These are phyloP conservation scores for Hystrix cristata DNA, from an alignment of 2,113 vertebrate genomes.

Conservation along the genomic window DNA sequence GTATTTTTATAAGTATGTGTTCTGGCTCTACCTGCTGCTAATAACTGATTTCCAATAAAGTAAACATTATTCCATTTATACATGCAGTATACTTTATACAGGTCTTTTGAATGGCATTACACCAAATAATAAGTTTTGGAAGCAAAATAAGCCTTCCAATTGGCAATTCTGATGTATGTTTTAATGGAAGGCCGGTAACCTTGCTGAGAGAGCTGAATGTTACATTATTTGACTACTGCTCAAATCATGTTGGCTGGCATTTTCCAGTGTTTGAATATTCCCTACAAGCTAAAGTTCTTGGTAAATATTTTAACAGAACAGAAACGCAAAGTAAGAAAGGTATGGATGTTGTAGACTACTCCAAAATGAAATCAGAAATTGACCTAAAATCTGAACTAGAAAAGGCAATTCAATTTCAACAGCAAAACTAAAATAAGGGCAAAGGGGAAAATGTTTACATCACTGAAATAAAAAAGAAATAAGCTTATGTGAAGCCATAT, in stretches of 20 bases:
- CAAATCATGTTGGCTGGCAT: neutral
- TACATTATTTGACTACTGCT: neutral
- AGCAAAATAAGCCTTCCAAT: constrained; percentile 32
- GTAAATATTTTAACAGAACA: constrained; percentile 28
- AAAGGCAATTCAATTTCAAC: constrained; percentile 42
- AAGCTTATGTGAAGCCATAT: neutral
- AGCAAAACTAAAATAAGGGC: constrained; percentile 29
- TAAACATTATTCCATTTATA: constrained; percentile 16
- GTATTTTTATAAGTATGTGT: neutral
- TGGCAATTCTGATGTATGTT: constrained; percentile 27
- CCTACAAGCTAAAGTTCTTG: neutral
- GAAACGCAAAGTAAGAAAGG: constrained; percentile 42
- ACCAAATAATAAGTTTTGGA: constrained; percentile 9
- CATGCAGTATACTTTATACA: neutral
- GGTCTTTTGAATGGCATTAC: neutral
- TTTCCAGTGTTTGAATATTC: constrained; percentile 36
- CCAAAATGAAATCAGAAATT: constrained; percentile 58
- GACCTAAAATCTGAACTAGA: constrained; percentile 48
- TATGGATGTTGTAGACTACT: neutral
- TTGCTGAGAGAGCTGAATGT: neutral
- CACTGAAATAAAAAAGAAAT: neutral
- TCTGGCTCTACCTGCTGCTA: neutral
- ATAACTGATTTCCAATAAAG: constrained; percentile 39
- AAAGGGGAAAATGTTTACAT: constrained; percentile 20
- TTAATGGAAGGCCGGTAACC: constrained; percentile 7